phyloP scores from a whole-genome alignment of 2,113 vertebrate genomes.

The Galeopterus variegatus region DNA sequence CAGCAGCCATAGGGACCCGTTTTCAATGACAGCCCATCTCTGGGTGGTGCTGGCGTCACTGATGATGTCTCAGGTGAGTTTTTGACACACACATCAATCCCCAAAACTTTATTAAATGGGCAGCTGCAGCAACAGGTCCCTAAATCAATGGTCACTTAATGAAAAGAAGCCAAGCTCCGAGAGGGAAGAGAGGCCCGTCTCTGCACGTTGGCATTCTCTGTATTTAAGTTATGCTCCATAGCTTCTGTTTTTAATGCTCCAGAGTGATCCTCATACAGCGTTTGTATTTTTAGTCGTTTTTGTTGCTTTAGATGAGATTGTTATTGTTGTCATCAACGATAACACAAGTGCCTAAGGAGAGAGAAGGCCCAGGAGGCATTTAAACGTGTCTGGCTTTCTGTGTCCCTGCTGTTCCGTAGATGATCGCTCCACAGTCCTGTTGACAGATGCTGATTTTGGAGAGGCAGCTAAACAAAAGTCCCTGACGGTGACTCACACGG shows the following conservation, averaged over 20 bases:
- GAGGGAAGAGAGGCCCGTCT: neutral
- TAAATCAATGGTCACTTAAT: neutral
- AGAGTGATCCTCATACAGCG: neutral
- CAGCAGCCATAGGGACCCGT: too few species aligned
- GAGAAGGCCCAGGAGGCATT: rapidly evolving
- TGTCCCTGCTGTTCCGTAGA: constrained; percentile 86
- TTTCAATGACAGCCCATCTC: rapidly evolving
- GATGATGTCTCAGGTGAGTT: neutral
- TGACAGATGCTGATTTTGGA: constrained; percentile 98
- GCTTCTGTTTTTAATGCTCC: neutral
- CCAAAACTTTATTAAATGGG: neutral
- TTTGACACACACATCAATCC: neutral
- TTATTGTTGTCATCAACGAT: neutral
- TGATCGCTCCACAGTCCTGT: constrained; percentile 96
- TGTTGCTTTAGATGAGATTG: neutral
- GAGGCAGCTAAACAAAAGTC: constrained; percentile 98
- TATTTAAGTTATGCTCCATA: neutral
- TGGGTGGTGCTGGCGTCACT: rapidly evolving
- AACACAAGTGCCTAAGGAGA: neutral
- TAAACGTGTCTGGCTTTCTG: neutral
- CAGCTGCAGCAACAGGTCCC: neutral
- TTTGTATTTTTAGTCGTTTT: too few species aligned
- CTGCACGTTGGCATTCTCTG: rapidly evolving
- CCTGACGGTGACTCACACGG: constrained; percentile 98
- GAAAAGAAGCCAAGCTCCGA: neutral